These are phyloP conservation scores for Talpa occidentalis DNA, from an alignment of 2,113 vertebrate genomes.

Conservation along the genomic window DNA sequence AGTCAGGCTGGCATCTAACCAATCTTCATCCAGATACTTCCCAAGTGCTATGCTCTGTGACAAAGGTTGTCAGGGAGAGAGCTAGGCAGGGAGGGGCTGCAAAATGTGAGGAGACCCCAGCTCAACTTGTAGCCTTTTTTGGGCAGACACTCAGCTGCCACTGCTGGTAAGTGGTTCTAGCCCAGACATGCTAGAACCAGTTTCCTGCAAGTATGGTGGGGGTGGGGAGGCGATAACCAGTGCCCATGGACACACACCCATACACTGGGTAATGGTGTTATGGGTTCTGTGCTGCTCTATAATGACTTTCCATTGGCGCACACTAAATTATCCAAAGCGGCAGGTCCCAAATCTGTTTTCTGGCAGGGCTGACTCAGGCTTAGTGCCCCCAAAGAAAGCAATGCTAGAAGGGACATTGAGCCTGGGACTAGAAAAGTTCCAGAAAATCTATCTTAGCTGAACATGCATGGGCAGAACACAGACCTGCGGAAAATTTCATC, in stretches of 20 bases:
- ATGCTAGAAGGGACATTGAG: not conserved
- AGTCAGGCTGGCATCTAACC: not conserved
- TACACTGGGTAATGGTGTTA: not conserved
- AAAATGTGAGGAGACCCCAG: not conserved
- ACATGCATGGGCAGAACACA: not conserved
- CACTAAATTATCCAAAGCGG: not conserved
- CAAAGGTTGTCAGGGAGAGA: not conserved
- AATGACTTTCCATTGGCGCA: not conserved
- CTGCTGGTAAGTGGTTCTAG: not conserved
- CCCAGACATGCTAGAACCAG: slow-evolving; percentile 49
- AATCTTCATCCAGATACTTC: not conserved
- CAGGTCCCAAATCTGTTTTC: not conserved
- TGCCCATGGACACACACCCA: not conserved
- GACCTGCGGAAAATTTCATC: not conserved
- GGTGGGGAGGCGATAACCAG: not conserved
- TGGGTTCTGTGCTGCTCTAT: not conserved
- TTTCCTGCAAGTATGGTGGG: not conserved
- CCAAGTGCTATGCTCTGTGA: not conserved
- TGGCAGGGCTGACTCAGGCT: not conserved
- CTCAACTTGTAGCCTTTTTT: not conserved
- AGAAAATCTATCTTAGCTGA: not conserved
- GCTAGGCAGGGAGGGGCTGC: not conserved
- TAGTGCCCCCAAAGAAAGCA: not conserved
- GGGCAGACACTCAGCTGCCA: not conserved
- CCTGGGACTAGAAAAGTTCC: not conserved